Conservation (phyloP, 1,140 invertebrate genomes). For the Ceratitis capitata region DNA sequence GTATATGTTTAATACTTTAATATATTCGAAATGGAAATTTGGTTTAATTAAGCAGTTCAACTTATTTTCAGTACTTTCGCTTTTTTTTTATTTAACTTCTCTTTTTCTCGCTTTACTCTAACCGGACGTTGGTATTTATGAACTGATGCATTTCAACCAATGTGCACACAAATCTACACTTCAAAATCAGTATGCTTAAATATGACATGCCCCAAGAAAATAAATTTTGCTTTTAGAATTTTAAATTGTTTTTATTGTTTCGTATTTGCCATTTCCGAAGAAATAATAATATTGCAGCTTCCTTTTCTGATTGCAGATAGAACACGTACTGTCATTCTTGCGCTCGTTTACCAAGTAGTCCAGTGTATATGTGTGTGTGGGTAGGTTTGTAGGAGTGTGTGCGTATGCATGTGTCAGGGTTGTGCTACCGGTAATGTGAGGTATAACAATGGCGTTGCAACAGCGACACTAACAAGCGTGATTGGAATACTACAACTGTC, state of each 20-base stretch:
- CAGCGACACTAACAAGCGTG: neutral
- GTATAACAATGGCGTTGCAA: neutral
- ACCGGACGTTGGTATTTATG: no score
- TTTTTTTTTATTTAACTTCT: no score
- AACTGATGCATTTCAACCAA: no score
- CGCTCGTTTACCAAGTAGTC: no score
- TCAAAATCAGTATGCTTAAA: no score
- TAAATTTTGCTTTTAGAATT: neutral
- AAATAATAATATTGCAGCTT: constrained; percentile 5
- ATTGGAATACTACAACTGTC: neutral
- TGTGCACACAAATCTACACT: no score
- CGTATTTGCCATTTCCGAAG: neutral
- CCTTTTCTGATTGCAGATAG: neutral
- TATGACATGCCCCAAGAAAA: neutral
- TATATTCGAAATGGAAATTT: no score
- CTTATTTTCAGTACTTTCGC: no score
- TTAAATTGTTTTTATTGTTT: neutral
- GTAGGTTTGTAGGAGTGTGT: neutral
- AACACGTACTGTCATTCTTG: neutral
- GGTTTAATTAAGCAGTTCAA: no score
- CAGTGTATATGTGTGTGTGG: neutral
- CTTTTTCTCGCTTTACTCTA: no score
- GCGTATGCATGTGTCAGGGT: no score
- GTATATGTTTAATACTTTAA: no score
- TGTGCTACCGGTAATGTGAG: neutral